A percentile compares a stretch with the other conserved stretches of the same genome.
Conservation (phyloP, 2,113 vertebrate genomes). For the Athene noctua region DNA sequence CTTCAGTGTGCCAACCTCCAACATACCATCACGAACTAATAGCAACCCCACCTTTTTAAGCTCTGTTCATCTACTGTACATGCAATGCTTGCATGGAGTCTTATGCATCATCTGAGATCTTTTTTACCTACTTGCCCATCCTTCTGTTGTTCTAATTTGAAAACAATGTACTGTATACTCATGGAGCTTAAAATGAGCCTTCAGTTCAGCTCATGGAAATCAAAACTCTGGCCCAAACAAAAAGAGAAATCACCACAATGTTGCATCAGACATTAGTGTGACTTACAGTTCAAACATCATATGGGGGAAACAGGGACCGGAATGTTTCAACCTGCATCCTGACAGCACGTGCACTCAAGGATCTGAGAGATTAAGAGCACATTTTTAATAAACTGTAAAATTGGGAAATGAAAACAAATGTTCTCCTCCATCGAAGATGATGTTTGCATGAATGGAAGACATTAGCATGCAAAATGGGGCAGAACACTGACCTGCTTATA, state of each 20-base stretch:
- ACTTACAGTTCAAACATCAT: background rate
- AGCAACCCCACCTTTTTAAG: background rate
- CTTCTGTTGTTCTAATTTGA: background rate
- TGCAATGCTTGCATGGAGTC: background rate
- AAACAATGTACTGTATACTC: background rate
- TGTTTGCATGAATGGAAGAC: slow-evolving; percentile 7
- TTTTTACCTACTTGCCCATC: background rate
- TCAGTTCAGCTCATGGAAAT: background rate
- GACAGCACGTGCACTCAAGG: background rate
- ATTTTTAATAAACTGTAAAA: slow-evolving; percentile 39
- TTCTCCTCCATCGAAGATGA: background rate
- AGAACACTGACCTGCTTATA: background rate
- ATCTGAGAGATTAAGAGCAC: slow-evolving; percentile 24
- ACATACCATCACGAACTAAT: background rate
- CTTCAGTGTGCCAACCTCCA: background rate
- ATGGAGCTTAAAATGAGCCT: background rate
- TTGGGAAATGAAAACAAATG: slow-evolving; percentile 44
- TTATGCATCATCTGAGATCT: background rate
- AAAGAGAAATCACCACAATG: background rate
- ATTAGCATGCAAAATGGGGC: background rate
- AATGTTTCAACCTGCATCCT: slow-evolving; percentile 8
- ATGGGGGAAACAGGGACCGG: background rate
- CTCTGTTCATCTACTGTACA: background rate
- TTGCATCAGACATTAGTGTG: background rate
- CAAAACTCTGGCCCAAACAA: background rate